These are phyloP conservation scores for Mormoops blainvillei DNA, from an alignment of 2,113 vertebrate species.

Conservation along the genomic window DNA sequence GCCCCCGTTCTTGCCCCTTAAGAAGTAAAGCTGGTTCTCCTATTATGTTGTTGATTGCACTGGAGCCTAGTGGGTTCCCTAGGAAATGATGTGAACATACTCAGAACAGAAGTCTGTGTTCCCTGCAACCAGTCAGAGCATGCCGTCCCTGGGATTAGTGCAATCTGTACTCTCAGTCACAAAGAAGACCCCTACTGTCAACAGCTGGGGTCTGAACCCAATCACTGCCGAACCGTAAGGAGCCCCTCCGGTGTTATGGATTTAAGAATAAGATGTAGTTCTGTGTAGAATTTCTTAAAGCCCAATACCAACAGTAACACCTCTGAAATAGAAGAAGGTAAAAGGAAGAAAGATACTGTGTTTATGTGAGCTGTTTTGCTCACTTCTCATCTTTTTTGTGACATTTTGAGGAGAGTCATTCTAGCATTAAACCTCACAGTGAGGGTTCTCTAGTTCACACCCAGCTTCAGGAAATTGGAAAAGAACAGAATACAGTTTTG, in stretches of 20 bases:
- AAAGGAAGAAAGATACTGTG: neutral
- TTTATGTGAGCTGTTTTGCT: neutral
- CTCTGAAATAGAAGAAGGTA: neutral
- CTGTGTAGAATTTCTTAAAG: neutral
- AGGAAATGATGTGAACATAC: neutral
- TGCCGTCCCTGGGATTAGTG: neutral
- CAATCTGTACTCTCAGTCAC: neutral
- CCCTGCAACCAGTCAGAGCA: neutral
- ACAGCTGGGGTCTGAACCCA: neutral
- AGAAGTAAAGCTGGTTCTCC: neutral
- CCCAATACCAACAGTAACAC: neutral
- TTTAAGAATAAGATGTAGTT: neutral
- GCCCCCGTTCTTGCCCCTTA: neutral
- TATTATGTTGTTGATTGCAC: neutral
- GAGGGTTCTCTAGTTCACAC: neutral
- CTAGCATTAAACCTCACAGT: neutral
- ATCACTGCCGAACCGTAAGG: neutral
- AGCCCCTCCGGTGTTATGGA: neutral
- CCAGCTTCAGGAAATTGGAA: neutral
- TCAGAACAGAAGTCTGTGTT: neutral
- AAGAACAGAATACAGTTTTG: neutral
- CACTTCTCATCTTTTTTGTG: neutral
- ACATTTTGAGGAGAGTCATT: neutral
- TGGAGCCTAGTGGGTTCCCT: neutral
- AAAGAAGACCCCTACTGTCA: neutral